These are phyloP conservation scores for Pammene aurita DNA, from an alignment of 2,888 invertebrate species.

Conservation along the genomic window DNA sequence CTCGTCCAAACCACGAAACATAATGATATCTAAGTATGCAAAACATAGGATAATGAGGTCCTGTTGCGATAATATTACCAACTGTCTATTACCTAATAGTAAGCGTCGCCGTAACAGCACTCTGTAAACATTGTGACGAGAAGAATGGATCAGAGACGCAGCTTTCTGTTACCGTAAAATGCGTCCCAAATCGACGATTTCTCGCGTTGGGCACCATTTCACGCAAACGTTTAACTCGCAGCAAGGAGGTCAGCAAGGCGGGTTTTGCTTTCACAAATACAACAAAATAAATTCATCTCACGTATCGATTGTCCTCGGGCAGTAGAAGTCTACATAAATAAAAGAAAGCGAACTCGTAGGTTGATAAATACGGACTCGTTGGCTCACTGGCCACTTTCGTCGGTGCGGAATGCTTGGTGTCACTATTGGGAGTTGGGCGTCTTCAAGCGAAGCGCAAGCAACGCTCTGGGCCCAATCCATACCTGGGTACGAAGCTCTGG, in stretches of 20 bases:
- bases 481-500: no score
- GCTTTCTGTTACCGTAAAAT: conserved; percentile 66
- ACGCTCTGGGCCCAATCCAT: background rate
- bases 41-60: background rate
- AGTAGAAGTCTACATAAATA: conserved; percentile 76
- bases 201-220: conserved; percentile 74
- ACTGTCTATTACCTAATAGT: conserved; percentile 34
- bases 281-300: conserved; percentile 83
- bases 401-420: conserved; percentile 43
- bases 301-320: conserved; percentile 82
- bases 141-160: conserved; percentile 45
- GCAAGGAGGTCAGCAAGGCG: conserved; percentile 79
- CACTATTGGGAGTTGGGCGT: conserved; percentile 16
- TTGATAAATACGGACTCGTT: conserved; percentile 57
- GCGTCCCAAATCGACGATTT: conserved; percentile 75
- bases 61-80: conserved; percentile 8
- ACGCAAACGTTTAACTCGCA: conserved; percentile 72
- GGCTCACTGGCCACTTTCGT: conserved; percentile 68
- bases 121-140: conserved; percentile 45
- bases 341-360: conserved; percentile 79
- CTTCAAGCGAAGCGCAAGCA: background rate
- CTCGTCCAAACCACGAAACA: no score
- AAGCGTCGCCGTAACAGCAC: conserved; percentile 42
- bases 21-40: no score
- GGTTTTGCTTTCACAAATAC: conserved; percentile 82